Base-by-base conservation (phyloP, 2,888 invertebrate genomes). In the Eledona agricola region DNA sequence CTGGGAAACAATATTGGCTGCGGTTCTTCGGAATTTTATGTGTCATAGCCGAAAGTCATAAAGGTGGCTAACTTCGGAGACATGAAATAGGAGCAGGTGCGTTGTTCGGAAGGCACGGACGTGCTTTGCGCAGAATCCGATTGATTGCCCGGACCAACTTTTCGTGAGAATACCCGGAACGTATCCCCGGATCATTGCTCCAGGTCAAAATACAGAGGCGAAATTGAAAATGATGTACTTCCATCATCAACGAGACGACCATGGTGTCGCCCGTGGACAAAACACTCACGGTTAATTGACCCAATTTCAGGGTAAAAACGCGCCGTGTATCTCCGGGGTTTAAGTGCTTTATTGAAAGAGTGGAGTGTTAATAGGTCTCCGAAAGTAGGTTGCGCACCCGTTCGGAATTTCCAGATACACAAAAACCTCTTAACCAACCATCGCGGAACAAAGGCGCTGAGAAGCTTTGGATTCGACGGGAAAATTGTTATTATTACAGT, bases 91-190 rank as follows among this genome's bases (percentile, higher is more conserved):
- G 28, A 42, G 28, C 51, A 51, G 51, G 51, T 51, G 51, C 43
- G 50, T n/a, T n/a, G n/a, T 20, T 25, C 22, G 51, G 22, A 40
- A 22, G 10, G 11, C 23, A 32, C 32, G 19, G 22, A 25, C 23
- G 22, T 38, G 16, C 20, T 4, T 11, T 13, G 63, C 63, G 62
- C 63, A 64, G 63, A 62, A 60, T 62, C 62, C 57, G 55, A 62
- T 64, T 62, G 63, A 60, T 62, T 64, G 55, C 53, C 60, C 49
- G 55, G 50, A 45, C 55, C 49, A 45, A 26, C 34, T 43, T 42
- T 46, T 45, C 43, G n/a, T 37, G 43, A 51, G 26, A 31, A 40
- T 7, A 32, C 35, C 42, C 23, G 40, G 38, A 52, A 46, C 31
- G 34, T 40, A 29, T 46, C 22, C 51, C 52, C 38, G 31, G 38